A percentile compares a stretch with the other conserved stretches of the same genome.
Conservation (phyloP, 2,797 vertebrate genomes). For the Neosalanx taihuensis region DNA sequence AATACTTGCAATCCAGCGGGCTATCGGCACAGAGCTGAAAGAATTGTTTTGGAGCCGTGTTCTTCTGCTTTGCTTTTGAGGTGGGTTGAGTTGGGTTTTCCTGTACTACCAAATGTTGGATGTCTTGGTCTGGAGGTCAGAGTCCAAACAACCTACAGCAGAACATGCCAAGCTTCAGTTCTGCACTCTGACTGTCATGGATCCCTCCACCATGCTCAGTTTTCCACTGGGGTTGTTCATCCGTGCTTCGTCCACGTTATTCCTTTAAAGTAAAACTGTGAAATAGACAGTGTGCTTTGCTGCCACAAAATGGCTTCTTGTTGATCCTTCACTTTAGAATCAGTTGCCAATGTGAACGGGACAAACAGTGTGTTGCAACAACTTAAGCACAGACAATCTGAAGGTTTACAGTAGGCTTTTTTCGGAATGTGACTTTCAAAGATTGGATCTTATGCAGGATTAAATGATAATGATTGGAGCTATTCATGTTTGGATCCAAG, state of each 20-base stretch:
- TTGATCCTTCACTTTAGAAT: neutral
- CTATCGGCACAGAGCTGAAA: conserved; percentile 14
- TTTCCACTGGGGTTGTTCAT: too few relatives aligned
- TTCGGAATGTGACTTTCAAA: neutral
- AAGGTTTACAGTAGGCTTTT: neutral
- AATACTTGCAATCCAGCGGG: conserved; percentile 48
- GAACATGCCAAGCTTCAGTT: too few relatives aligned
- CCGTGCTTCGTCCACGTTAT: too few relatives aligned
- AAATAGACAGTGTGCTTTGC: neutral
- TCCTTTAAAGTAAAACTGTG: too few relatives aligned
- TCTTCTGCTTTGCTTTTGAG: neutral
- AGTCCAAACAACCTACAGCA: too few relatives aligned
- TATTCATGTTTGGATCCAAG: neutral
- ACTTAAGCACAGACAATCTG: neutral
- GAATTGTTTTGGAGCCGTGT: conserved; percentile 25
- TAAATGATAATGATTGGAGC: too few relatives aligned
- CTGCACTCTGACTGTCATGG: too few relatives aligned
- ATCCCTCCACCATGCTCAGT: too few relatives aligned
- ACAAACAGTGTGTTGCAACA: neutral
- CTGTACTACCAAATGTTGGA: too few relatives aligned
- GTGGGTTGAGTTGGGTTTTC: too few relatives aligned
- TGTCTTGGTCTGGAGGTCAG: too few relatives aligned
- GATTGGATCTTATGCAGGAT: too few relatives aligned
- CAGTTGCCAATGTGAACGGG: neutral
- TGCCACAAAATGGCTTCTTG: neutral